These are phyloP conservation scores for Thryonomys swinderianus DNA, from an alignment of 2,113 vertebrate species.

Conservation along the genomic window DNA sequence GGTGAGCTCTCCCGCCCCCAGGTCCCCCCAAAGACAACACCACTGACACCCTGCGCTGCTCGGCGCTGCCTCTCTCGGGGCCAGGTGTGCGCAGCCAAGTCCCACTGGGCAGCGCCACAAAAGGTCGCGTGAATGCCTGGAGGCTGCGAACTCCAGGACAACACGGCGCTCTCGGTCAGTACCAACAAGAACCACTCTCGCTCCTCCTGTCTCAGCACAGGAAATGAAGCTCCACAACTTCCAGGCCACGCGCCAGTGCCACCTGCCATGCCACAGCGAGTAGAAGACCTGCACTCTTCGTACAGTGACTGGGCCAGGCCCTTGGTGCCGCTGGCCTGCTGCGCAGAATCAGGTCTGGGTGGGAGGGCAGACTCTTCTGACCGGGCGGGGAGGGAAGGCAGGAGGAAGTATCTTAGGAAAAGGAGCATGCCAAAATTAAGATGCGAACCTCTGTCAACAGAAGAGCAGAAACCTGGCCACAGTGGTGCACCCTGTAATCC, in stretches of 20 bases:
- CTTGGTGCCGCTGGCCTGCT: too few species aligned
- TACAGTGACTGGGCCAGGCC: fast-evolving
- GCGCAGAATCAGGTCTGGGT: neutral
- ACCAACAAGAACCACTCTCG: neutral
- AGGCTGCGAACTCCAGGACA: neutral
- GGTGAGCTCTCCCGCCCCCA: neutral
- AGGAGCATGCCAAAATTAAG: fast-evolving
- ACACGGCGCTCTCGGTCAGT: neutral
- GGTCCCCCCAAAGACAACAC: neutral
- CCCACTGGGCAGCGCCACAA: neutral
- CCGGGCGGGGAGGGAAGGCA: neutral
- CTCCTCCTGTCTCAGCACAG: neutral
- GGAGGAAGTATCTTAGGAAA: too few species aligned
- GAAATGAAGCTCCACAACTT: neutral
- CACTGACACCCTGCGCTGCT: neutral
- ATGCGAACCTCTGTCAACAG: too few species aligned
- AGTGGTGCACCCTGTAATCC: neutral
- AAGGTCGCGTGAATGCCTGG: neutral
- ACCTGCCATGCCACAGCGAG: fast-evolving
- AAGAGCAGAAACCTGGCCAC: neutral
- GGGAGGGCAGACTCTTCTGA: fast-evolving
- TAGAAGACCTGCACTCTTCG: fast-evolving
- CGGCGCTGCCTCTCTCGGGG: fast-evolving
- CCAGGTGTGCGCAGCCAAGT: fast-evolving
- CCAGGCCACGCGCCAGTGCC: fast-evolving